Conservation (phyloP, 2,888 invertebrate genomes). For the Onchidella celtica region DNA sequence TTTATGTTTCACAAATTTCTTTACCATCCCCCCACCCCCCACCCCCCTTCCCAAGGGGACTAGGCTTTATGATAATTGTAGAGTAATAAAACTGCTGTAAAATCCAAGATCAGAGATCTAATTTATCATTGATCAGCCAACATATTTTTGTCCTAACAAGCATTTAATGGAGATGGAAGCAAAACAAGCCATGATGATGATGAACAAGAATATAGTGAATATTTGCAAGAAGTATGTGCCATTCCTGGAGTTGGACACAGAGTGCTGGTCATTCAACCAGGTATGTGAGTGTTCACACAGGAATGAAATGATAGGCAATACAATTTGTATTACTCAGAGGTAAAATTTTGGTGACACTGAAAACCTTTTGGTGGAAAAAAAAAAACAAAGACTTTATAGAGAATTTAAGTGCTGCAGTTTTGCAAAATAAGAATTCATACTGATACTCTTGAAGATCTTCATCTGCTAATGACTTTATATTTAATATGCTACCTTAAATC, state of each 20-base stretch:
- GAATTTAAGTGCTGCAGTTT: background rate
- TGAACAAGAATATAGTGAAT: conserved; percentile 40
- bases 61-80: too few relatives aligned
- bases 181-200: conserved; percentile 7
- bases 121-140: too few relatives aligned
- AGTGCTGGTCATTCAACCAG: conserved; percentile 56
- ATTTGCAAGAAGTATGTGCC: conserved; percentile 52
- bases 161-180: conserved; percentile 1
- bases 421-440: background rate
- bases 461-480: too few relatives aligned
- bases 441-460: too few relatives aligned
- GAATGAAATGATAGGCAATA: background rate
- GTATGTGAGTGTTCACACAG: conserved; percentile 29
- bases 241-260: conserved; percentile 54
- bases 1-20: too few relatives aligned
- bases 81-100: too few relatives aligned
- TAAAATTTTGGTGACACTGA: background rate
- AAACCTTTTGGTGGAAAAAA: background rate
- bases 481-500: too few relatives aligned
- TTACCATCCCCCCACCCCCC: too few relatives aligned
- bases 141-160: too few relatives aligned
- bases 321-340: background rate
- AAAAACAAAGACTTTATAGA: background rate
- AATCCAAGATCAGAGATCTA: too few relatives aligned
- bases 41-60: too few relatives aligned